Evolutionary conservation across 2,888 invertebrate genomes (phyloP), one percentile per base, ranked within the genome.

Genomic region (Perdita meconis): DNA sequence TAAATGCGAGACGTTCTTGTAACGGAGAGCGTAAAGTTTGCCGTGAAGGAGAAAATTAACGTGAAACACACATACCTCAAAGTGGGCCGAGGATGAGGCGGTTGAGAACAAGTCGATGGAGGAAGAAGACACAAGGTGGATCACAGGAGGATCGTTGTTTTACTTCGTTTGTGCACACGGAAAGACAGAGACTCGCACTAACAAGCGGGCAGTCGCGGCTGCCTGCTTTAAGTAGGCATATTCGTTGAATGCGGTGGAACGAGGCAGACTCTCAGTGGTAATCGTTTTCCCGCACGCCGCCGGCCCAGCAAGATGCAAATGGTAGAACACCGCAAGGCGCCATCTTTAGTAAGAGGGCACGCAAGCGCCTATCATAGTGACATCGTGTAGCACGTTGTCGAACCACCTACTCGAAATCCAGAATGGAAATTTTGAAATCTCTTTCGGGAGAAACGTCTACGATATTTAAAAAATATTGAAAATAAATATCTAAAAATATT

Each of bases 261-360:
- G 59, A 53, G 68, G 50, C 30, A 68, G 69, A 69, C 76, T 78
- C 63, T 65, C 77, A 69, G 67, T 56, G 42, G 26, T 40, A 76
- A 55, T 69, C 34, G 47, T 60, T 78, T 76, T 78, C 34, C 64
- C 77, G 34, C 77, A 76, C 77, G 77, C 77, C 69, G 69, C 69
- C 77, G 77, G 77, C 77, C 76, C 44, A 76, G 19, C 64, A 50
- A 60, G 30, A 69, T 78, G 68, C 68, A 78, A 78, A 78, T 76
- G 76, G 76, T 69, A 76, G 77, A 74, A 61, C 57, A 65, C 63
- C 67, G 75, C 63, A 63, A 63, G 67, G 59, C 77, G 67, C 77
- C 75, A 74, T 77, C 67, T 77, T 72, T 64, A 64, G 60, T 64
- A 30, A 12, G 24, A 34, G 12, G 16, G 24, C 24, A 65, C 38